A percentile compares a stretch with the other conserved stretches of the same genome.
Conservation (phyloP, 2,797 vertebrate genomes). For the Peromyscus nudipes region DNA sequence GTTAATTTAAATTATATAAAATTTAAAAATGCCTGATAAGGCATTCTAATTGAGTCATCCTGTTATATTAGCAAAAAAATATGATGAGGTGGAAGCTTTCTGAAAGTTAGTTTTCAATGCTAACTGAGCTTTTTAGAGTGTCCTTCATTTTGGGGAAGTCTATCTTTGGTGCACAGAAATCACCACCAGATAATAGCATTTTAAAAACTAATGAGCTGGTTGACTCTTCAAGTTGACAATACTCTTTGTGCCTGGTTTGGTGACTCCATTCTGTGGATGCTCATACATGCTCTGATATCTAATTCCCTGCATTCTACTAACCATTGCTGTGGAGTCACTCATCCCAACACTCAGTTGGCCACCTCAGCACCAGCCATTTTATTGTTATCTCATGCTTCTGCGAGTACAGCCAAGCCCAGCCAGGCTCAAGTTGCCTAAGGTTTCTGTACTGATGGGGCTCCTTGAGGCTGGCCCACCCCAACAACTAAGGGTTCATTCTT, state of each 20-base stretch:
- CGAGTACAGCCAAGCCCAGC: not conserved
- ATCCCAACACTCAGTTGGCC: not conserved
- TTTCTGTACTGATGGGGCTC: not conserved
- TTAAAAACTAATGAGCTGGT: not conserved
- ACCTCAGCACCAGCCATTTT: not conserved
- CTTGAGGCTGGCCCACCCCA: not conserved
- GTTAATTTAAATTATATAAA: constrained; percentile 17
- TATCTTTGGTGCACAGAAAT: not conserved
- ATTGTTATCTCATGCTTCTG: not conserved
- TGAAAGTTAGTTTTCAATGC: constrained; percentile 39
- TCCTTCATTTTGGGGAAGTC: not conserved
- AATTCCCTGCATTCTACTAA: not conserved
- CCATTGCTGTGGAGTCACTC: not conserved
- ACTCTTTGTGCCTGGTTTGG: not conserved
- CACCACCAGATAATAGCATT: not conserved
- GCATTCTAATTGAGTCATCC: not conserved
- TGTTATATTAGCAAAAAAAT: not conserved
- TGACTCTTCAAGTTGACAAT: not conserved
- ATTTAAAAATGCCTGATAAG: not conserved
- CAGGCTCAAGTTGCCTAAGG: too few species aligned
- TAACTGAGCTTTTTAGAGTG: not conserved
- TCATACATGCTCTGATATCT: not conserved
- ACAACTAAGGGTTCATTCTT: not conserved
- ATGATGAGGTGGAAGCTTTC: constrained; percentile 31
- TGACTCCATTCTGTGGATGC: not conserved